Evolutionary conservation across 2,888 invertebrate species (phyloP).

Genomic region (Neocrepidodera transversa): DNA sequence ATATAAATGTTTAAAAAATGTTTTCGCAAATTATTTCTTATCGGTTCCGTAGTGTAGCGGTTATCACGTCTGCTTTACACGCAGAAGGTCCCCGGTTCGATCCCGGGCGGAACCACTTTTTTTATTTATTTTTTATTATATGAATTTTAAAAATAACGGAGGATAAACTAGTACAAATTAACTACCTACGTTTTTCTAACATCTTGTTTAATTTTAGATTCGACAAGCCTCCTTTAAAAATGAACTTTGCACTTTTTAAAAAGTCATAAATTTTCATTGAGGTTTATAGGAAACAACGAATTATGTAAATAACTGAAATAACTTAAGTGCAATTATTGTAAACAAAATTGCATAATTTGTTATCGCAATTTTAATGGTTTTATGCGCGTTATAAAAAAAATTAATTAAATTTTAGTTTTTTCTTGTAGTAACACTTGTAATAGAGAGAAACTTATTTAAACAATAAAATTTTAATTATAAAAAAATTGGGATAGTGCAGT

Average conservation of each 20-base stretch:
- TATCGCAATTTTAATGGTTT: background rate
- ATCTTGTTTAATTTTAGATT: background rate
- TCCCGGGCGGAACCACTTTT: slow-evolving; percentile 57
- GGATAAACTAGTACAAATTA: too few relatives aligned
- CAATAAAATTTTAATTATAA: too few relatives aligned
- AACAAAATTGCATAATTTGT: background rate
- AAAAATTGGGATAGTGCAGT: too few relatives aligned
- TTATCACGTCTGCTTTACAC: slow-evolving; percentile 60
- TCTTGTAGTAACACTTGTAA: too few relatives aligned
- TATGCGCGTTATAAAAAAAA: background rate
- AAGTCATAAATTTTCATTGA: slow-evolving; percentile 13
- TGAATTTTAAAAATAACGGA: background rate
- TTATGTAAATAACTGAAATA: slow-evolving; percentile 23
- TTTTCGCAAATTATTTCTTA: too few relatives aligned
- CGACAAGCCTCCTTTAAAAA: background rate
- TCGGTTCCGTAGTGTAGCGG: slow-evolving; percentile 59
- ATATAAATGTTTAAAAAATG: too few relatives aligned
- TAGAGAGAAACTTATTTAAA: too few relatives aligned
- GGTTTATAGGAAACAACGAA: slow-evolving; percentile 4
- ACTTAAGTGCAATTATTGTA: background rate
- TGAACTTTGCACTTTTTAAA: background rate
- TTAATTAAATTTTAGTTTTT: too few relatives aligned
- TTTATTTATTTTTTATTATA: slow-evolving; percentile 12
- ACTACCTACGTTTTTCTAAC: background rate
- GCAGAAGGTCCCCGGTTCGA: slow-evolving; percentile 60